These are phyloP conservation scores for Drosophila nr. fundita DNA, from an alignment of 2,888 invertebrate species.

Conservation along the genomic window DNA sequence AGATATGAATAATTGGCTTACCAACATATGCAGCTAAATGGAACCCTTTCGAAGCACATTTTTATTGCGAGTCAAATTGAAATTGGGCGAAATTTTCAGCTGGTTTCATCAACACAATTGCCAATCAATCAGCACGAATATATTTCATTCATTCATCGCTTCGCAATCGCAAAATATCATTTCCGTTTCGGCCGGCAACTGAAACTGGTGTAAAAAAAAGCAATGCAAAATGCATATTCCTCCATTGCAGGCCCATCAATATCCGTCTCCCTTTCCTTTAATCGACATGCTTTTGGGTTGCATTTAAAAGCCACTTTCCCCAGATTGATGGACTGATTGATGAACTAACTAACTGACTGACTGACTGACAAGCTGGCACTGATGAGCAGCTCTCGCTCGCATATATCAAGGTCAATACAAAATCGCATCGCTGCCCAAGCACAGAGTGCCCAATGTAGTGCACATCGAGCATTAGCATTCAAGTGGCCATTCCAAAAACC, in stretches of 20 bases:
- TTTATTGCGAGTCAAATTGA: conserved; percentile 5
- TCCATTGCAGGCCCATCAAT: conserved; percentile 18
- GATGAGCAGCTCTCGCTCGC: neutral
- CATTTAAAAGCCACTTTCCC: conserved; percentile 35
- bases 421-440: conserved; percentile 36
- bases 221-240: conserved; percentile 30
- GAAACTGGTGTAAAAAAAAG: conserved; percentile 12
- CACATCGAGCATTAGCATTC: conserved; percentile 33
- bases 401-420: conserved; percentile 42
- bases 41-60: neutral
- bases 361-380: conserved; percentile 8
- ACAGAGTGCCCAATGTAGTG: conserved; percentile 39
- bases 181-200: conserved; percentile 36
- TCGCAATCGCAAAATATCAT: conserved; percentile 36
- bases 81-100: conserved; percentile 17
- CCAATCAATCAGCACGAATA: conserved; percentile 35
- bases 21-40: neutral
- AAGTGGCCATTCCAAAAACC: neutral
- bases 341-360: neutral
- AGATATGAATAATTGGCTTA: neutral
- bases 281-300: conserved; percentile 34
- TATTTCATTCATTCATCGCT: neutral
- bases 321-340: neutral
- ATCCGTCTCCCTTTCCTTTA: neutral
- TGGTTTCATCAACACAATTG: conserved; percentile 34